A percentile compares a stretch with the other conserved stretches of the same genome.
Evolutionary conservation across 1,140 invertebrate genomes (phyloP).

Genomic region (Neodiprion fabricii): DNA sequence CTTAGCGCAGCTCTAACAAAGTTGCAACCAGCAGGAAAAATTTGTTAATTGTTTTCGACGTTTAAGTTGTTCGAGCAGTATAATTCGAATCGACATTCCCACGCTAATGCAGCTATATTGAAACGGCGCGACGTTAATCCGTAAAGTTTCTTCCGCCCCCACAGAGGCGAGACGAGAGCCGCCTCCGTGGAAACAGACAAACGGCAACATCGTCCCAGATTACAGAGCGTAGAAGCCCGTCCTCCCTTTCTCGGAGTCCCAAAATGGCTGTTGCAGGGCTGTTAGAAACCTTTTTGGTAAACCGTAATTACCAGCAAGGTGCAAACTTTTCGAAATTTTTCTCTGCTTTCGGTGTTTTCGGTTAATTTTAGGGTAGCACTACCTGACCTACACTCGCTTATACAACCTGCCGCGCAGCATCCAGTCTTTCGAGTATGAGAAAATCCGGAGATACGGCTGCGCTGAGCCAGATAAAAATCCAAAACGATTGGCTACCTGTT

Average conservation of each 20-base stretch:
- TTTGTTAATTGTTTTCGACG: too few species aligned
- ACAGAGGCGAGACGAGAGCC: background rate
- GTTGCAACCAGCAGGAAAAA: too few species aligned
- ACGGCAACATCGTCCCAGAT: conserved; percentile 46
- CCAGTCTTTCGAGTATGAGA: too few species aligned
- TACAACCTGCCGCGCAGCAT: too few species aligned
- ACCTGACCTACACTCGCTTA: too few species aligned
- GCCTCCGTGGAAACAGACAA: conserved; percentile 2
- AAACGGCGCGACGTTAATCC: too few species aligned
- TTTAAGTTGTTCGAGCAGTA: too few species aligned
- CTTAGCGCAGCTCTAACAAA: too few species aligned
- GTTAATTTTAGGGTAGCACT: background rate
- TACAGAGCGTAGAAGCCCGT: conserved; percentile 39
- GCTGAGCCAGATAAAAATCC: background rate
- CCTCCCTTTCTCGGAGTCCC: conserved; percentile 32
- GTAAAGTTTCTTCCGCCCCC: too few species aligned
- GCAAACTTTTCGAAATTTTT: conserved; percentile 50
- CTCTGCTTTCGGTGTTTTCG: conserved; percentile 24
- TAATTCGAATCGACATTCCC: too few species aligned
- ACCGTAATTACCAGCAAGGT: conserved; percentile 49
- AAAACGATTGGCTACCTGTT: background rate
- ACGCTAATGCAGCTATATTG: too few species aligned
- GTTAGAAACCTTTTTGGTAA: conserved; percentile 32
- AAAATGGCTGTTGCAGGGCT: conserved; percentile 23
- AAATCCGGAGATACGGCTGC: too few species aligned